Evolutionary conservation across 2,797 vertebrate genomes (phyloP).

Genomic region (Tokudaia tokunoshimensis): DNA sequence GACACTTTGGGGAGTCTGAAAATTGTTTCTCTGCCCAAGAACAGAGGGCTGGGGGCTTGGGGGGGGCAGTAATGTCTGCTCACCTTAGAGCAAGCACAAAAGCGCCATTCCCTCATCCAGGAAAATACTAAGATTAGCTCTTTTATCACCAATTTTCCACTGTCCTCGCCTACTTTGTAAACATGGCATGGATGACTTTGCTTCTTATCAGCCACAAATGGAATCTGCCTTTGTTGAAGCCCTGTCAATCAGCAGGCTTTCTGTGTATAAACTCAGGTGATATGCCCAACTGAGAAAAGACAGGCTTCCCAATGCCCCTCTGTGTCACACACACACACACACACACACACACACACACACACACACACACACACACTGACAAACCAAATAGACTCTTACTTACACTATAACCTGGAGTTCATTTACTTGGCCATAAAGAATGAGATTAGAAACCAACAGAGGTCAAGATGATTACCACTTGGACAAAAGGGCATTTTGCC

Average conservation of each 20-base stretch:
- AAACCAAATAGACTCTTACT: constrained; percentile 79
- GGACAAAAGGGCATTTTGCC: constrained; percentile 85
- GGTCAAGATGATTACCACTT: constrained; percentile 89
- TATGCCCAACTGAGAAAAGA: constrained; percentile 85
- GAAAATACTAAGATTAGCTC: constrained; percentile 89
- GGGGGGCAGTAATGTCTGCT: no score
- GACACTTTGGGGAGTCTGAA: constrained; percentile 84
- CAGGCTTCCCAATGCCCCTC: constrained; percentile 83
- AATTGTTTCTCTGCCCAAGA: constrained; percentile 86
- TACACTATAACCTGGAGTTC: constrained; percentile 85
- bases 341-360: background rate
- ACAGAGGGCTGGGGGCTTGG: constrained; percentile 67
- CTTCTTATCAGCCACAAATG: constrained; percentile 88
- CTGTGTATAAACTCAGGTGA: constrained; percentile 84
- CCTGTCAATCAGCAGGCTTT: constrained; percentile 87
- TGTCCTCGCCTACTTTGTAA: constrained; percentile 88
- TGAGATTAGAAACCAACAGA: constrained; percentile 87
- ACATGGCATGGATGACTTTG: constrained; percentile 89
- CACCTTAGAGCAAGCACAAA: constrained; percentile 87
- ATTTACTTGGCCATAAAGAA: constrained; percentile 85
- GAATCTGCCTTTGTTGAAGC: constrained; percentile 89
- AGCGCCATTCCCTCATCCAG: constrained; percentile 86
- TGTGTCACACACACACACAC: constrained; percentile 60
- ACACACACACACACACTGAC: background rate
- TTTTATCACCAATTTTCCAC: constrained; percentile 89